A percentile compares a stretch with the other conserved stretches of the same genome.
These are phyloP conservation scores for Leptosomus discolor DNA, from an alignment of 2,113 vertebrate species.

Conservation along the genomic window DNA sequence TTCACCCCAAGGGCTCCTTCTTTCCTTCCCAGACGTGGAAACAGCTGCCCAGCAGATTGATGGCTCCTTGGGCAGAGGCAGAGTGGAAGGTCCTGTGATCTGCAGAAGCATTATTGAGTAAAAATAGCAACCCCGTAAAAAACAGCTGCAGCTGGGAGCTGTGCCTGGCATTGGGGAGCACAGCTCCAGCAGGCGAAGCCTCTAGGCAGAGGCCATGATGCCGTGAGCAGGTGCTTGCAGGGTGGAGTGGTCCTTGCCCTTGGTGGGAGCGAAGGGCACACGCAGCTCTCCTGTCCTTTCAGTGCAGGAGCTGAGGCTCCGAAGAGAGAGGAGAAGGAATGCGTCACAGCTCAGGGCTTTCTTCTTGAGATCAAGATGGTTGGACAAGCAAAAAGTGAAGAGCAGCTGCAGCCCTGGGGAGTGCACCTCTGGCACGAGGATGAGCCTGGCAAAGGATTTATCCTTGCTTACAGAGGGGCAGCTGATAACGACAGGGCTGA, in stretches of 20 bases:
- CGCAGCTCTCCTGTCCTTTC: rapidly evolving
- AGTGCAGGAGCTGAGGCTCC: background rate
- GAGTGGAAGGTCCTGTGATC: background rate
- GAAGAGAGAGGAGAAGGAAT: background rate
- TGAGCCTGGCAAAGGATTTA: background rate
- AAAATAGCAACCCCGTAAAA: background rate
- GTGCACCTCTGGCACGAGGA: background rate
- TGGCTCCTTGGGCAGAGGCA: background rate
- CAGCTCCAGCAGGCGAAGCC: background rate
- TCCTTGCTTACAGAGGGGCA: background rate
- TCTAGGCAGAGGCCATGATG: background rate
- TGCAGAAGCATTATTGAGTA: background rate
- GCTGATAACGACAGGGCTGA: background rate
- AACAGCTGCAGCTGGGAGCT: background rate
- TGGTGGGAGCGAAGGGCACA: background rate
- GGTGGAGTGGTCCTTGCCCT: background rate
- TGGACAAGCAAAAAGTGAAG: background rate
- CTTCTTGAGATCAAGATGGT: background rate
- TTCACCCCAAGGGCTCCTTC: background rate
- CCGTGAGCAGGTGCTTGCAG: background rate
- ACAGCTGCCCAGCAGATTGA: background rate
- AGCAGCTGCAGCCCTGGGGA: background rate
- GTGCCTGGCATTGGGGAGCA: background rate
- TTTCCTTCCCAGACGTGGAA: background rate
- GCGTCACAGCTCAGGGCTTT: background rate